Base-by-base conservation (phyloP, 2,113 vertebrate species). In the Melanerpes aurifrons region DNA sequence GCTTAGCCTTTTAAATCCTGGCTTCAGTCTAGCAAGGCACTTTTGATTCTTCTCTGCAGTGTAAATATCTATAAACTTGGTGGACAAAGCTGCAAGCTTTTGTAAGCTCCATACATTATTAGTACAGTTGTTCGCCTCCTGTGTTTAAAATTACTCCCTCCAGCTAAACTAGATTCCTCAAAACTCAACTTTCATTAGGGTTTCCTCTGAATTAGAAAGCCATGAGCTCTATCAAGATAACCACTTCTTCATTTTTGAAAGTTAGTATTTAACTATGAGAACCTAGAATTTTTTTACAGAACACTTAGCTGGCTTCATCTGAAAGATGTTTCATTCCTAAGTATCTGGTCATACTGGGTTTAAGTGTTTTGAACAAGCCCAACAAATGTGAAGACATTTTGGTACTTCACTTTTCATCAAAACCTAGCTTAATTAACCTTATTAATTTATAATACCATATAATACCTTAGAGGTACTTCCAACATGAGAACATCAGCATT, bases 31-130 rank as follows among this genome's bases (percentile, higher is more conserved):
- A 82, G 59, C 67, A 94, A 81, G 45, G 67, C 86, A 90, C 68
- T 95, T 95, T 95, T 64, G 75, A 75, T 84, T 90, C 74, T 87
- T 93, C 74, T 84, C 43, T 61, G n/a, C 37, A 88, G 69, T 63
- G 56, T 62, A 93, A 95, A 75, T 85, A 93, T 56, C 79, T 80
- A 71, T 74, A 66, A 87, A 89, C 86, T 10, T 29, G 29, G 61
- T 45, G 89, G 68, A 85, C n/a, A 67, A 94, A 66, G 67, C 76
- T 71, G 19, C 43, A 85, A 89, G 80, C 17, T 76, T 93, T 93
- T 80, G 82, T 43, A 93, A 91, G 59, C 20, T 68, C 17, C 82
- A 88, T 50, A 66, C 25, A 47, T 67, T 73, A 85, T 67, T 86
- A 91, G 45, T 86, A 85, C n/a, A 72, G 45, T 77, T 61, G 28